Evolutionary conservation across 2,888 invertebrate species (phyloP).

Genomic region (Odontomyia ornata): DNA sequence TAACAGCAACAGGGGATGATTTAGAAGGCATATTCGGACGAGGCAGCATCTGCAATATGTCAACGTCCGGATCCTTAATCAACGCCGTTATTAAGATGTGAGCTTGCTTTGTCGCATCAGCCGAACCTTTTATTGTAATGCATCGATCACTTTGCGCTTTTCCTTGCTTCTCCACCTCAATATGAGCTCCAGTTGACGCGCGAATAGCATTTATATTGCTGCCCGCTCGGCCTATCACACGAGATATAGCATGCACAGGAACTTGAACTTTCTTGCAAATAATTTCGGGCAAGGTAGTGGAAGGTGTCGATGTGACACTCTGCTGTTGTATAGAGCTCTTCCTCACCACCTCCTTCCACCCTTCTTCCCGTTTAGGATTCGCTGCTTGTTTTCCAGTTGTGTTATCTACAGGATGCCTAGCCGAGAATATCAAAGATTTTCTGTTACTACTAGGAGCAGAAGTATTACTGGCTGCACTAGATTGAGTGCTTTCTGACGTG

Average conservation of each 20-base stretch:
- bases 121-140: slow-evolving; percentile 94
- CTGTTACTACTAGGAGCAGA: slow-evolving; percentile 57
- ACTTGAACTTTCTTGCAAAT: slow-evolving; percentile 92
- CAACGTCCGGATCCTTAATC: slow-evolving; percentile 95
- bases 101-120: slow-evolving; percentile 92
- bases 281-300: slow-evolving; percentile 58
- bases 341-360: slow-evolving; percentile 96
- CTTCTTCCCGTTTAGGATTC: slow-evolving; percentile 77
- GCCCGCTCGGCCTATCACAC: slow-evolving; percentile 97
- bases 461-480: slow-evolving; percentile 36
- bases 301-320: slow-evolving; percentile 55
- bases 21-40: slow-evolving; percentile 65
- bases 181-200: slow-evolving; percentile 95
- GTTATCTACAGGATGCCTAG: slow-evolving; percentile 75
- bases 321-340: slow-evolving; percentile 73
- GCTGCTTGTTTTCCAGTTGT: slow-evolving; percentile 54
- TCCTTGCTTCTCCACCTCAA: slow-evolving; percentile 97
- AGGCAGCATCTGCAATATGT: slow-evolving; percentile 83
- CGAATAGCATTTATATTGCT: slow-evolving; percentile 98
- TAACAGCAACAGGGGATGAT: slow-evolving; percentile 54
- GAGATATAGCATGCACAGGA: slow-evolving; percentile 92
- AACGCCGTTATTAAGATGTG: slow-evolving; percentile 89
- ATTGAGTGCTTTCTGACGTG: neutral
- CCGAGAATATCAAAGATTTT: slow-evolving; percentile 76
- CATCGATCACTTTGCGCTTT: slow-evolving; percentile 93